Evolutionary conservation across 1,140 invertebrate species (phyloP).

Genomic region (Musca domestica): DNA sequence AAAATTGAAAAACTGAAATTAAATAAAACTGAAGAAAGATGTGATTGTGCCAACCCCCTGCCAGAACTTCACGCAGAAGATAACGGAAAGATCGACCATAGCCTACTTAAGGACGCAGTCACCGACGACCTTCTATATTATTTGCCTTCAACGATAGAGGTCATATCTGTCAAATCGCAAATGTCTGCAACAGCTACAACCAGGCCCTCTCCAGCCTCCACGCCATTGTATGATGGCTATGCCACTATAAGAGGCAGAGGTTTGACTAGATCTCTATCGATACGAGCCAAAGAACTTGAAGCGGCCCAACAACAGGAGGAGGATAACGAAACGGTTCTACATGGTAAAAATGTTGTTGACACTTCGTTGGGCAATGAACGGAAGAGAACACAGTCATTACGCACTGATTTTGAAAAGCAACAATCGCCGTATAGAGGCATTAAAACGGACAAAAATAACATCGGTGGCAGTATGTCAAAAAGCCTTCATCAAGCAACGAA

Average conservation of each 20-base stretch:
- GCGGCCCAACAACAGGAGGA: constrained; percentile 34
- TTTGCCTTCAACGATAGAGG: background rate
- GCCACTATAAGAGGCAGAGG: constrained; percentile 69
- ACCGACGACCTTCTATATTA: constrained; percentile 4
- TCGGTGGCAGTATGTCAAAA: background rate
- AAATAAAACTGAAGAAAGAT: constrained; percentile 22
- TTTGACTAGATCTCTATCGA: constrained; percentile 56
- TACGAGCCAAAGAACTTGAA: constrained; percentile 45
- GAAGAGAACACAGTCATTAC: constrained; percentile 41
- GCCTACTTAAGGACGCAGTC: background rate
- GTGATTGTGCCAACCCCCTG: constrained; percentile 5
- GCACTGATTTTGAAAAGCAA: constrained; percentile 41
- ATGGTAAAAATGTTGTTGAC: background rate
- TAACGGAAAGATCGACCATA: background rate
- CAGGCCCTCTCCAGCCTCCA: constrained; percentile 54
- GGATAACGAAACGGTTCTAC: background rate
- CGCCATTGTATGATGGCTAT: constrained; percentile 75
- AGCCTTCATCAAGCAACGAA: background rate
- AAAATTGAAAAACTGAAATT: constrained; percentile 12
- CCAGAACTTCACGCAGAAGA: background rate
- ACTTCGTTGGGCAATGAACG: constrained; percentile 22
- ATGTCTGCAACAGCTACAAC: constrained; percentile 44
- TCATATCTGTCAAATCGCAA: background rate
- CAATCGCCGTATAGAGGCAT: constrained; percentile 6
- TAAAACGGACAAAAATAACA: constrained; percentile 11